Evolutionary conservation across 2,113 vertebrate genomes (phyloP).

Genomic region (Meleagris gallopavo): DNA sequence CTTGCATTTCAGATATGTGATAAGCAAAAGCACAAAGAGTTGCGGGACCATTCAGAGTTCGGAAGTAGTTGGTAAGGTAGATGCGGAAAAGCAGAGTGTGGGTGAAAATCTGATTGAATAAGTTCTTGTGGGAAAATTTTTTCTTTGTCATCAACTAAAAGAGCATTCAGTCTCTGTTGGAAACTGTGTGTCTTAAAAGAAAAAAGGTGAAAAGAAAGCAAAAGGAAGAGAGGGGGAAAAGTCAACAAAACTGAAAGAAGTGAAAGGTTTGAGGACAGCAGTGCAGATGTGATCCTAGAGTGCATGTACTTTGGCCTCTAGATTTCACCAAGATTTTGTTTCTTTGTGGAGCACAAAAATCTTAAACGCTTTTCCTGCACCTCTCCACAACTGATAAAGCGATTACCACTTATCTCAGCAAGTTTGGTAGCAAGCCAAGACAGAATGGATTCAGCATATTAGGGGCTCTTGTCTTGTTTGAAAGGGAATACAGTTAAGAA

Average conservation of each 20-base stretch:
- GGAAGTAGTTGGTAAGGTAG: not conserved
- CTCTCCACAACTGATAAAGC: not conserved
- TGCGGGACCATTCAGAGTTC: not conserved
- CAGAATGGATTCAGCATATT: not conserved
- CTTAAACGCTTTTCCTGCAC: not conserved
- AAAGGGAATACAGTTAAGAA: not conserved
- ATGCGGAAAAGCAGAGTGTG: constrained; percentile 13
- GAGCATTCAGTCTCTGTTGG: not conserved
- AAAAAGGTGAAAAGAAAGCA: not conserved
- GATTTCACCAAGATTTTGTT: no score
- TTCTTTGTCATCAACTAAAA: constrained; percentile 28
- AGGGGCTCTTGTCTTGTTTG: not conserved
- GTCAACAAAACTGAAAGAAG: not conserved
- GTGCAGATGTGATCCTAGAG: not conserved
- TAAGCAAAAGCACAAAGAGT: not conserved
- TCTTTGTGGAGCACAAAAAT: not conserved
- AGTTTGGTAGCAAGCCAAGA: not conserved
- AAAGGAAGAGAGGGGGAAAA: not conserved
- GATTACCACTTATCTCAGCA: not conserved
- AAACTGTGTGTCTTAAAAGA: not conserved
- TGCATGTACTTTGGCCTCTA: not conserved
- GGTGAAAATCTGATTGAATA: constrained; percentile 44
- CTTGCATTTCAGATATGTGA: not conserved
- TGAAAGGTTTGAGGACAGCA: not conserved
- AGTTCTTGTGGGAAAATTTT: constrained; percentile 40